Percentiles rank a stretch among this genome's conserved stretches.
Evolutionary conservation across 1,140 invertebrate species (phyloP).

Genomic region (Belonocnema kinseyi): DNA sequence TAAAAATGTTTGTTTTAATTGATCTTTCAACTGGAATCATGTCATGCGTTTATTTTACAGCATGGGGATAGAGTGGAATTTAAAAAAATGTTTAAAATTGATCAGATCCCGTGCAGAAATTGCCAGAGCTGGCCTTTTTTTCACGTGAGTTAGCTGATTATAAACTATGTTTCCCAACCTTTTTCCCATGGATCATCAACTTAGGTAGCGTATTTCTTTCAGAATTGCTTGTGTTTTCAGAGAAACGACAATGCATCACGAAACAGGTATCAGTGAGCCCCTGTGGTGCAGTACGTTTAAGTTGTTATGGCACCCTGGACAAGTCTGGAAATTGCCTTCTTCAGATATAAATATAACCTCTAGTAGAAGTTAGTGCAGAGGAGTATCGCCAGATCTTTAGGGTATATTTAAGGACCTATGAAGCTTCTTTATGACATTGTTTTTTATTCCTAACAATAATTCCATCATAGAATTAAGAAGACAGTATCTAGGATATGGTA

Average conservation of each 20-base stretch:
- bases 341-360: constrained; percentile 13
- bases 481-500: background rate
- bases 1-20: no score
- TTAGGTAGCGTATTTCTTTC: background rate
- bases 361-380: constrained; percentile 11
- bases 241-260: constrained; percentile 30
- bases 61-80: no score
- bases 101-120: no score
- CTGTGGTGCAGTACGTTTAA: constrained; percentile 18
- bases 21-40: no score
- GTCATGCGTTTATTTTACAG: no score
- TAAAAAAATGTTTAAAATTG: no score
- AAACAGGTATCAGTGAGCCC: constrained; percentile 20
- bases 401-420: constrained; percentile 2
- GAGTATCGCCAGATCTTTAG: background rate
- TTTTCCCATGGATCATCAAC: background rate
- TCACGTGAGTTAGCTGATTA: no score
- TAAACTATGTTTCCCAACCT: no score
- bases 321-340: constrained; percentile 25
- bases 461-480: background rate
- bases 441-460: background rate
- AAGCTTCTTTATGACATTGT: background rate
- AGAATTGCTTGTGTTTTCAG: constrained; percentile 13
- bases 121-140: no score
- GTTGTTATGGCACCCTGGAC: constrained; percentile 25